Base-by-base conservation (phyloP, 2,888 invertebrate genomes). In the Tribolium freemani region DNA sequence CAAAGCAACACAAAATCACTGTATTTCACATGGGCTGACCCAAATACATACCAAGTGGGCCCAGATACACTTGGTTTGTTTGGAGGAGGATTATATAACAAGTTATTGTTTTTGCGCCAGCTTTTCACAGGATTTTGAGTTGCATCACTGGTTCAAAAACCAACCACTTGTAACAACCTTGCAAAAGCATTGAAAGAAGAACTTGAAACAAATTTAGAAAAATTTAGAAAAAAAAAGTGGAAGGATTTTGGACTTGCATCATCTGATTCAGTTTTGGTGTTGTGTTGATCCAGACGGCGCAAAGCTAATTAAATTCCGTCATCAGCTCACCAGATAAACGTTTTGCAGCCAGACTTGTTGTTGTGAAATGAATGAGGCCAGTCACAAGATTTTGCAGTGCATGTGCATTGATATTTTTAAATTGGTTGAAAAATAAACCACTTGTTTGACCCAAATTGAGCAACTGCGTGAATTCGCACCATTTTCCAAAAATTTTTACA, bases 21-120 rank as follows among this genome's bases (percentile, higher is more conserved):
- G 76, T 75, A 77, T 77, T 79, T 78, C 78, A 76, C 76, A 78
- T 74, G 70, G 57, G 76, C 69, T 77, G 79, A 78, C 79, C 79
- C 73, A 78, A 75, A 75, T 79, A 70, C 78, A 79, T 77, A 50
- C 73, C 67, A 74, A 72, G 56, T 60, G 45, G 21, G 57, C 38
- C 71, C 61, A 67, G 45, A 66, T 66, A 31, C 53, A 53, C 63
- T 30, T 16, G 16, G 16, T 16, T 16, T 16, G 16, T 16, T 58
- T 51, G 53, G 54, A 58, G 51, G 48, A 46, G 53, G 66, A 58
- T 71, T 71, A 71, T 69, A 57, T 72, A 72, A 72, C 45, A 13
- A 9, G 9, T 45, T 31, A 44, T 69, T 60, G 50, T 16, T 16
- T 16, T 1, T 16, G 16, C 16, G 16, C 16, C 16, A 38, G 44